These are phyloP conservation scores for Melanerpes aurifrons DNA, from an alignment of 2,113 vertebrate genomes.

Conservation along the genomic window DNA sequence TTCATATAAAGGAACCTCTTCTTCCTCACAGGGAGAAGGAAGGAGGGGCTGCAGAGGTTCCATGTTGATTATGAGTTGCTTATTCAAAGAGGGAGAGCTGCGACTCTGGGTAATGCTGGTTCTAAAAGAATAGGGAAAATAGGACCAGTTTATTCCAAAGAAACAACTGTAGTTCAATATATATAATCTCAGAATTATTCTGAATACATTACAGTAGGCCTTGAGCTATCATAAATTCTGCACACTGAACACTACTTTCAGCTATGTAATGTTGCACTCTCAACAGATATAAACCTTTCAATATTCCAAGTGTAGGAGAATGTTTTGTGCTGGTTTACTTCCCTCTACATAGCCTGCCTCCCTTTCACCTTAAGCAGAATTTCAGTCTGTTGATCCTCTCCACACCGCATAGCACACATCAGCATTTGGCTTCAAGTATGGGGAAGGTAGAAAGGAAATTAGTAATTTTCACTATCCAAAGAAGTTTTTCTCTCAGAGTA, in stretches of 20 bases:
- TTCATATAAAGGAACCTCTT: slow-evolving; percentile 79
- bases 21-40: slow-evolving; percentile 87
- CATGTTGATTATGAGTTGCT: slow-evolving; percentile 98
- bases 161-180: not conserved
- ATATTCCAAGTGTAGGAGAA: not conserved
- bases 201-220: not conserved
- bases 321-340: not conserved
- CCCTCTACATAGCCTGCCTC: not conserved
- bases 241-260: rapidly evolving
- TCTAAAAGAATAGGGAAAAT: slow-evolving; percentile 75
- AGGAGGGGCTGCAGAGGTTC: slow-evolving; percentile 91
- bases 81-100: slow-evolving; percentile 93
- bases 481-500: not conserved
- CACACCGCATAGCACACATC: not conserved
- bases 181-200: not conserved
- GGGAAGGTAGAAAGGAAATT: not conserved
- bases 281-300: not conserved
- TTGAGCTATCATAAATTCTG: not conserved
- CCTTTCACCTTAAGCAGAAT: not conserved
- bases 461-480: not conserved
- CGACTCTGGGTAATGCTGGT: slow-evolving; percentile 89
- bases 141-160: not conserved
- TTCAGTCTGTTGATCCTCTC: not conserved
- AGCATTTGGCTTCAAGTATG: not conserved
- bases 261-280: not conserved